phyloP scores from a whole-genome alignment of 2,113 vertebrate genomes.

The Motacilla alba region DNA sequence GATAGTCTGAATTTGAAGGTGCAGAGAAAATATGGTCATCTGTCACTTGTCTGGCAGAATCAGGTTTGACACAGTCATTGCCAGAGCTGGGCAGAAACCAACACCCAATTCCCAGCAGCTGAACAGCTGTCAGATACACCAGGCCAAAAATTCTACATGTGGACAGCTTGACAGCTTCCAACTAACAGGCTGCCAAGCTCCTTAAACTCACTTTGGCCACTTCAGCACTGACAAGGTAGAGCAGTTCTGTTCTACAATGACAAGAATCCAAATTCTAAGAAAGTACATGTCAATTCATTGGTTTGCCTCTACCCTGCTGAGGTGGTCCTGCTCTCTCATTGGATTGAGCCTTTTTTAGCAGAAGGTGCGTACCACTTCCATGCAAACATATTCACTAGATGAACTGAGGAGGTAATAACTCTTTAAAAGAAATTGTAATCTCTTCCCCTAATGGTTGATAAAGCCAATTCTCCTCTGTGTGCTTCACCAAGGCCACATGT shows the following conservation, averaged over 20 bases:
- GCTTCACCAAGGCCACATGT: background rate
- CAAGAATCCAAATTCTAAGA: background rate
- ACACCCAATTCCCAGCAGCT: background rate
- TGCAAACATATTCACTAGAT: background rate
- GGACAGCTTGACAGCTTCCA: background rate
- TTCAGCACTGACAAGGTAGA: background rate
- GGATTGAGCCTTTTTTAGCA: background rate
- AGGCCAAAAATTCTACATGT: background rate
- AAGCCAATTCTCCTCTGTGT: background rate
- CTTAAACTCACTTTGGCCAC: background rate
- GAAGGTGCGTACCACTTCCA: background rate
- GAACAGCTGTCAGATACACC: background rate
- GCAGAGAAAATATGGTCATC: background rate
- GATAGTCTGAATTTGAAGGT: background rate
- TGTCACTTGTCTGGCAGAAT: background rate
- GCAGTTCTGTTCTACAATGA: background rate
- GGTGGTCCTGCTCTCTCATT: background rate
- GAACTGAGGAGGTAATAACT: background rate
- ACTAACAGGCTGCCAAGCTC: background rate
- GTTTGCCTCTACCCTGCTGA: background rate
- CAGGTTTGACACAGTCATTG: accelerated
- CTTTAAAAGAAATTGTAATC: background rate
- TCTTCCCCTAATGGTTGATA: background rate
- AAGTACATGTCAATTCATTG: background rate
- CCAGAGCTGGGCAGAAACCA: background rate